phyloP scores from a whole-genome alignment of 1,140 invertebrate genomes.

The Dolichoris vasculosae region DNA sequence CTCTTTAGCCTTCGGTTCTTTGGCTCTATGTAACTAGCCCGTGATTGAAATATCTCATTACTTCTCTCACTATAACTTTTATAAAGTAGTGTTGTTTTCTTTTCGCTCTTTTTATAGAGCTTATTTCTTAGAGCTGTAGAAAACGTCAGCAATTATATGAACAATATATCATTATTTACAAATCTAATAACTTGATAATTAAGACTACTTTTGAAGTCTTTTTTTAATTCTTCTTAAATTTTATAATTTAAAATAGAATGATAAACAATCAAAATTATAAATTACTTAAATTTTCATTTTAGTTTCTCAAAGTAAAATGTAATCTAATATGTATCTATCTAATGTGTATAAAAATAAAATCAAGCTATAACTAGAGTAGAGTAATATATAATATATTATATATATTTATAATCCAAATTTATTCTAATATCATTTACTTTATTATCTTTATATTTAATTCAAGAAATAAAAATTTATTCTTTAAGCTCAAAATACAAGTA shows the following conservation, averaged over 20 bases:
- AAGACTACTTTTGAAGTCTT: conserved; percentile 48
- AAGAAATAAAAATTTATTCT: no score
- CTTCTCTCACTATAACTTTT: conserved; percentile 13
- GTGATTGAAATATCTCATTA: conserved; percentile 71
- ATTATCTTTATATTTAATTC: neutral
- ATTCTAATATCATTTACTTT: no score
- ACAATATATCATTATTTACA: conserved; percentile 17
- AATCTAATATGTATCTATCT: conserved; percentile 42
- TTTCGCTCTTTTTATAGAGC: conserved; percentile 53
- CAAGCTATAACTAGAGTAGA: no score
- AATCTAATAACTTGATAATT: conserved; percentile 59
- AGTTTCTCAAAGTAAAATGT: neutral
- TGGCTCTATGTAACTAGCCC: conserved; percentile 56
- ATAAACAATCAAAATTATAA: conserved; percentile 36
- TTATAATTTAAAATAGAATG: neutral
- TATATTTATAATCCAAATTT: no score
- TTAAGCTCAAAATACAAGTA: no score
- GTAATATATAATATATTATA: no score
- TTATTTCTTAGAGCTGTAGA: neutral
- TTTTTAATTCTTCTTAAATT: neutral
- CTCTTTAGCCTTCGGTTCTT: conserved; percentile 52
- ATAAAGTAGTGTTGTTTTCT: conserved; percentile 52
- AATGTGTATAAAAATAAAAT: no score
- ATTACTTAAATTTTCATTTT: conserved; percentile 20
- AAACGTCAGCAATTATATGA: neutral